These are phyloP conservation scores for Ophion obscuratus DNA, from an alignment of 2,888 invertebrate species.

Conservation along the genomic window DNA sequence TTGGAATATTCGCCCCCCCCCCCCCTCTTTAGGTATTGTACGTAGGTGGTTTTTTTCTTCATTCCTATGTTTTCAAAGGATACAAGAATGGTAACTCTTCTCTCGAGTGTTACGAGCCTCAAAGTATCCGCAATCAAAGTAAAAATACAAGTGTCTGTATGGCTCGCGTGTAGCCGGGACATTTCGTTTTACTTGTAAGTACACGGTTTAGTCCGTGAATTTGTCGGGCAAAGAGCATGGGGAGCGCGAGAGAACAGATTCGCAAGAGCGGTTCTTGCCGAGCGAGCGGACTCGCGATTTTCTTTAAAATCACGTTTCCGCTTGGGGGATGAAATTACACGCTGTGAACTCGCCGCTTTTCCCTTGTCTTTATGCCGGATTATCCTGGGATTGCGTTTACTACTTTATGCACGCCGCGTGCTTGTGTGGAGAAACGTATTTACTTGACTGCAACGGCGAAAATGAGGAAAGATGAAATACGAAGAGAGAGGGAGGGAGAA, in stretches of 20 bases:
- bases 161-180: constrained; percentile 20
- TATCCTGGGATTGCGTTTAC: constrained; percentile 33
- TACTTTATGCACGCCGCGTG: constrained; percentile 32
- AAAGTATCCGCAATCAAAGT: constrained; percentile 54
- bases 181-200: constrained; percentile 32
- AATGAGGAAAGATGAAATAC: neutral
- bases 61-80: constrained; percentile 4
- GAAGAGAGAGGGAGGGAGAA: neutral
- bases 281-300: constrained; percentile 35
- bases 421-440: neutral
- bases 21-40: neutral
- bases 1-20: neutral
- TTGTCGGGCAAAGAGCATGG: constrained; percentile 14
- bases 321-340: constrained; percentile 56
- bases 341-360: constrained; percentile 35
- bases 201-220: constrained; percentile 40
- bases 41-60: neutral
- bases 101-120: constrained; percentile 50
- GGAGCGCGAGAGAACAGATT: constrained; percentile 28
- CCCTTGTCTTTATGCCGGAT: constrained; percentile 21
- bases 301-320: constrained; percentile 41
- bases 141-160: constrained; percentile 44
- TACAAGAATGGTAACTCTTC: constrained; percentile 35
- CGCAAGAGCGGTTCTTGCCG: neutral
- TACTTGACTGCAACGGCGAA: neutral